A percentile compares a stretch with the other conserved stretches of the same genome.
Conservation (phyloP, 2,113 vertebrate genomes). For the Calidris pugnax region DNA sequence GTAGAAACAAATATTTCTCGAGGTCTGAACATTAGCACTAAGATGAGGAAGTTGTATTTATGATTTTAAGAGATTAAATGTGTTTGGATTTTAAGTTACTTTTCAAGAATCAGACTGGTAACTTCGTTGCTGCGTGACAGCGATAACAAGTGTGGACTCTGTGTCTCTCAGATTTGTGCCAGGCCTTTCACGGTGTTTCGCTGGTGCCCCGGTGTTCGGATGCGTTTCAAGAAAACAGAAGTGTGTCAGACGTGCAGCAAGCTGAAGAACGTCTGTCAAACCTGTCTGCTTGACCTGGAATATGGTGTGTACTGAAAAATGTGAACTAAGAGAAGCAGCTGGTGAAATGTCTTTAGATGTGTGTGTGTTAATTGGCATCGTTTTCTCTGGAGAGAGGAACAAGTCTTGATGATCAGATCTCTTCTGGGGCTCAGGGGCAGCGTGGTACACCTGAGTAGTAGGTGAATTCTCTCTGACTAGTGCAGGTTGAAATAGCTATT, state of each 20-base stretch:
- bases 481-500: not conserved
- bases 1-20: not conserved
- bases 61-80: not conserved
- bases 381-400: not conserved
- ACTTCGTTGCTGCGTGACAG: not conserved
- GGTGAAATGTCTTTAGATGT: not conserved
- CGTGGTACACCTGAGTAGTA: not conserved
- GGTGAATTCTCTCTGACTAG: not conserved
- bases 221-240: constrained; percentile 99
- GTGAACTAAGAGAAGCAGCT: too few species aligned
- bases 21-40: not conserved
- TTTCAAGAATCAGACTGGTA: not conserved
- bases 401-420: not conserved
- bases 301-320: constrained; percentile 81
- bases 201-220: constrained; percentile 95
- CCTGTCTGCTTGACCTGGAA: constrained; percentile 95
- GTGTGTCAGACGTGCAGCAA: constrained; percentile 99
- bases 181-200: constrained; percentile 97
- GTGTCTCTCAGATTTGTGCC: constrained; percentile 88
- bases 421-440: not conserved
- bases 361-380: fast-evolving
- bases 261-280: constrained; percentile 98
- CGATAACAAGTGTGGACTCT: not conserved
- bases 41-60: not conserved
- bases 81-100: not conserved